Base-by-base conservation (phyloP, 2,888 invertebrate species). In the Amblyjoppa proteus region DNA sequence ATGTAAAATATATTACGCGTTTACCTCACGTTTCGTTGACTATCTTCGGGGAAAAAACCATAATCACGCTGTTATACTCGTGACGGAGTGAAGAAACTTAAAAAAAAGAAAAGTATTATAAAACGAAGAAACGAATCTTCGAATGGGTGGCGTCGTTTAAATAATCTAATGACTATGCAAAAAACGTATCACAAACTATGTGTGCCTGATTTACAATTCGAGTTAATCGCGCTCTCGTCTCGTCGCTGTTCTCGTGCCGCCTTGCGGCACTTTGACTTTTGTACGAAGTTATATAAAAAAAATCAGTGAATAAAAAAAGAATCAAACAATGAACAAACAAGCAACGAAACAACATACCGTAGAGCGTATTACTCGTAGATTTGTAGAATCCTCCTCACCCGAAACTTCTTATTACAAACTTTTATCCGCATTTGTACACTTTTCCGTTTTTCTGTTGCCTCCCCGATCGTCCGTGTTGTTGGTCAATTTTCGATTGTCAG, bases 81-180 rank as follows among this genome's bases (percentile, higher is more conserved):
- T 66, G 51, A 51, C 51, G 51, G 61, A 70, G 9, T 61, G 38
- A 45, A 58, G 16, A 11, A 53, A 64, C 49, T 13, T n/a, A 68
- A 53, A 45, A 53, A 64, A 31, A 31, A 82, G 5, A 38, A 20
- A 77, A 31, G 49, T 38, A 73, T 25, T 1, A 58, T 58, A 58
- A 28, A 58, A 58, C 28, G n/a, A 28, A 69, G 28, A 68, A 45
- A 76, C 41, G 38, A 66, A 66, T 56, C 11, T 25, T 41, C 71
- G 34, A 45, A 45, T 13, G 13, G 71, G 13, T 51, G 31, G 7
- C 6, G 34, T 66, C 51, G 13, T 76, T 76, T 31, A 34, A 77
- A 61, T 84, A 84, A 81, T 69, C 81, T 84, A 84, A 68, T 85
- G 81, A 78, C 78, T 81, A 75, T 85, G 69, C 74, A 78, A 53